Percentiles rank a stretch among this genome's conserved stretches.
These are phyloP conservation scores for Sminthurides aquaticus DNA, from an alignment of 2,888 invertebrate genomes.

Conservation along the genomic window DNA sequence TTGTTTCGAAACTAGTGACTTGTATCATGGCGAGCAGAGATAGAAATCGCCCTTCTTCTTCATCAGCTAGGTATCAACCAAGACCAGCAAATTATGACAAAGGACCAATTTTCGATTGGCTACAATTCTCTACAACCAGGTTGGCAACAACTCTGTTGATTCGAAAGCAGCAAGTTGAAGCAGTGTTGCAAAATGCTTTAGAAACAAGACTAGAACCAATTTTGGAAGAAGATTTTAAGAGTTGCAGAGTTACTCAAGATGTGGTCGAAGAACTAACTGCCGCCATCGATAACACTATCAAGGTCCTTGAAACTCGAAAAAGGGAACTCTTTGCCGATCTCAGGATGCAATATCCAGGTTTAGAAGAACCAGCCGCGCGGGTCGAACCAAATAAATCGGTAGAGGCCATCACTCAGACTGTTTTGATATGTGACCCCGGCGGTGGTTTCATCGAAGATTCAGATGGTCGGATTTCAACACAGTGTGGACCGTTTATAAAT, in stretches of 20 bases:
- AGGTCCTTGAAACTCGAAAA: not conserved
- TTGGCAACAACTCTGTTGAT: not conserved
- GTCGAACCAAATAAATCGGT: not conserved
- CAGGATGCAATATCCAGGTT: not conserved
- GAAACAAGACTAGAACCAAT: not conserved
- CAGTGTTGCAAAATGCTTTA: not conserved
- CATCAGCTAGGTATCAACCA: no score
- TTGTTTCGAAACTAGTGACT: no score
- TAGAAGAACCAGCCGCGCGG: not conserved
- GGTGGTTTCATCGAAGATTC: not conserved
- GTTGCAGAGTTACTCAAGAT: not conserved
- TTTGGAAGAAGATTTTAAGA: not conserved
- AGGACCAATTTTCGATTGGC: not conserved
- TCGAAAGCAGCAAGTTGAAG: not conserved
- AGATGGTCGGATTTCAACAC: not conserved
- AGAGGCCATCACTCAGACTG: not conserved
- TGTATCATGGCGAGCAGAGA: no score
- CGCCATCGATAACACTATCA: not conserved
- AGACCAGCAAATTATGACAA: no score
- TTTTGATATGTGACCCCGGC: not conserved
- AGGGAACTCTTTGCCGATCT: not conserved
- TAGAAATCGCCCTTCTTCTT: no score
- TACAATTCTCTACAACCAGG: not conserved
- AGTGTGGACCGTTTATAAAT: not conserved
- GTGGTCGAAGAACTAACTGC: not conserved